Percentiles rank a stretch among this genome's conserved stretches.
Evolutionary conservation across 1,140 invertebrate species (phyloP).

Genomic region (Armadillidium nasatum): DNA sequence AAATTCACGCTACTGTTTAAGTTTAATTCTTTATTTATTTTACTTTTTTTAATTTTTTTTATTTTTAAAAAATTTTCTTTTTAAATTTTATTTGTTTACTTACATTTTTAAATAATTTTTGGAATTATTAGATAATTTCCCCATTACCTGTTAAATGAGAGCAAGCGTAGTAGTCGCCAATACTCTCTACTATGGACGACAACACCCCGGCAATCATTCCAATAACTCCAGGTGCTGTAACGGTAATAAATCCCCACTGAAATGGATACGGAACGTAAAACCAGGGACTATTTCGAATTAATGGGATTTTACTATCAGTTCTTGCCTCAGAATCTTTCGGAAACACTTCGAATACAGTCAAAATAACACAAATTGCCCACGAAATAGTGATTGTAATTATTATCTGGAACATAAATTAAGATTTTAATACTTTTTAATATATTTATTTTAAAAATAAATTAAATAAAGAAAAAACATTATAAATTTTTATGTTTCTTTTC

Average conservation of each 20-base stretch:
- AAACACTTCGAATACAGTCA: slow-evolving; percentile 65
- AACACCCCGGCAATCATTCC: slow-evolving; percentile 79
- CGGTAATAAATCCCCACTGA: slow-evolving; percentile 65
- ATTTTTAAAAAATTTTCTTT: too few species aligned
- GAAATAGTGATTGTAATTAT: slow-evolving; percentile 72
- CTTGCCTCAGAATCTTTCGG: slow-evolving; percentile 65
- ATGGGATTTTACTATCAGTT: slow-evolving; percentile 66
- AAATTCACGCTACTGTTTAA: too few species aligned
- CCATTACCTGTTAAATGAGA: slow-evolving; percentile 46
- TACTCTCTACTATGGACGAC: slow-evolving; percentile 55
- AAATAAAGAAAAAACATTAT: too few species aligned
- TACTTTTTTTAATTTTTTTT: too few species aligned
- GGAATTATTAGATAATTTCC: too few species aligned
- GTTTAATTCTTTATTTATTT: too few species aligned
- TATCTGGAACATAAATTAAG: slow-evolving; percentile 64
- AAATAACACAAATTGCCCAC: slow-evolving; percentile 70
- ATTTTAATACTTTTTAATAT: too few species aligned
- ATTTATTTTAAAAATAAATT: too few species aligned
- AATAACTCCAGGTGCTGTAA: slow-evolving; percentile 66
- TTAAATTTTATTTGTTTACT: too few species aligned
- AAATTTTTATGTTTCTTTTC: too few species aligned
- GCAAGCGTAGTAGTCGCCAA: slow-evolving; percentile 38
- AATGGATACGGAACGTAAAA: slow-evolving; percentile 37
- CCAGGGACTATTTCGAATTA: slow-evolving; percentile 33
- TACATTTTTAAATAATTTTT: too few species aligned